Evolutionary conservation across 1,140 invertebrate species (phyloP).

Genomic region (Wiebesia pumilae): DNA sequence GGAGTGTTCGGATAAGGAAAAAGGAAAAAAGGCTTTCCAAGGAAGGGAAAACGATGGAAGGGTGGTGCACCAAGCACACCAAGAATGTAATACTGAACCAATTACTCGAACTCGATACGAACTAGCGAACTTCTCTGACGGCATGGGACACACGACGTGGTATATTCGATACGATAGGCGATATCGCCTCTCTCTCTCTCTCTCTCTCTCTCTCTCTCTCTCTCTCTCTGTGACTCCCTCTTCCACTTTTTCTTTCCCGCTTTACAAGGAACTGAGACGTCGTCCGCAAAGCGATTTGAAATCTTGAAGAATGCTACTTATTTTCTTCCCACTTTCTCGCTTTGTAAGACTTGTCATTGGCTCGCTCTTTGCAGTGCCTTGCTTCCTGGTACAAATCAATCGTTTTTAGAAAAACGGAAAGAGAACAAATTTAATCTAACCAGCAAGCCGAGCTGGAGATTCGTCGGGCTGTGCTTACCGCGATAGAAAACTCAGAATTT

Average conservation of each 20-base stretch:
- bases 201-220: background rate
- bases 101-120: conserved; percentile 64
- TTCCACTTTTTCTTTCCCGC: background rate
- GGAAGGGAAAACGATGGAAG: background rate
- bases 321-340: conserved; percentile 1
- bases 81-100: conserved; percentile 71
- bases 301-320: conserved; percentile 45
- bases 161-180: conserved; percentile 44
- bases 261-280: background rate
- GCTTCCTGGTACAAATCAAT: conserved; percentile 9
- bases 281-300: conserved; percentile 32
- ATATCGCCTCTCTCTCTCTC: conserved; percentile 28
- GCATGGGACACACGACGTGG: conserved; percentile 32
- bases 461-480: background rate
- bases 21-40: background rate
- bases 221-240: conserved; percentile 22
- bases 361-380: background rate
- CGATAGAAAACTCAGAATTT: background rate
- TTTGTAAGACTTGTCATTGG: background rate
- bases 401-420: background rate
- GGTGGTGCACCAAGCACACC: conserved; percentile 47
- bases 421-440: conserved; percentile 8
- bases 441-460: background rate
- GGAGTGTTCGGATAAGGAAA: background rate
- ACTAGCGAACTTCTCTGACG: conserved; percentile 10